Evolutionary conservation across 2,113 vertebrate genomes (phyloP).

Genomic region (Pteruthius melanotis): DNA sequence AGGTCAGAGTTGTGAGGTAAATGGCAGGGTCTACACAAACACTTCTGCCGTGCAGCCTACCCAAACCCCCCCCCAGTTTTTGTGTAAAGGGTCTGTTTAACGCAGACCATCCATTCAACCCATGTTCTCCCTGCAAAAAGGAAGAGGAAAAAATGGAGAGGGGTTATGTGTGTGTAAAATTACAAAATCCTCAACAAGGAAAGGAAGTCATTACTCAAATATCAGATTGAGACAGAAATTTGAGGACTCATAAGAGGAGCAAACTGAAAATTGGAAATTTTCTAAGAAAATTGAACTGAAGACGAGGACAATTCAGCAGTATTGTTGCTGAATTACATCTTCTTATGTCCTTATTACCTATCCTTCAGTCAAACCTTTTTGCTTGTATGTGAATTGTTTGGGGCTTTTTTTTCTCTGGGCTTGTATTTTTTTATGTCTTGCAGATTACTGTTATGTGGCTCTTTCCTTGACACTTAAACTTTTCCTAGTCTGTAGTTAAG

Average conservation of each 20-base stretch:
- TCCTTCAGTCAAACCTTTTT: neutral
- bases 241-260: neutral
- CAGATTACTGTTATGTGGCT: neutral
- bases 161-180: neutral
- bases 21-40: neutral
- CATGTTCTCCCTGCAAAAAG: fast-evolving
- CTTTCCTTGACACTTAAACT: neutral
- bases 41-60: neutral
- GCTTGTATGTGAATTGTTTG: neutral
- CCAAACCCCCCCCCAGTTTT: fast-evolving
- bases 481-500: neutral
- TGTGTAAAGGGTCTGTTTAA: neutral
- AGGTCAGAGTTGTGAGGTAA: neutral
- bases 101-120: neutral
- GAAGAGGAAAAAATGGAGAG: neutral
- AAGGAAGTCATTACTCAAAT: neutral
- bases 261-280: neutral
- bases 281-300: neutral
- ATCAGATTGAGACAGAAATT: neutral
- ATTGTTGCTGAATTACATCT: neutral
- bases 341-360: neutral
- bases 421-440: neutral
- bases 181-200: neutral
- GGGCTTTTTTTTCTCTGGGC: neutral
- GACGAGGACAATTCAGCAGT: neutral